Evolutionary conservation across 2,888 invertebrate species (phyloP), one percentile per base, ranked within the genome.

Genomic region (Endomychus coccineus): DNA sequence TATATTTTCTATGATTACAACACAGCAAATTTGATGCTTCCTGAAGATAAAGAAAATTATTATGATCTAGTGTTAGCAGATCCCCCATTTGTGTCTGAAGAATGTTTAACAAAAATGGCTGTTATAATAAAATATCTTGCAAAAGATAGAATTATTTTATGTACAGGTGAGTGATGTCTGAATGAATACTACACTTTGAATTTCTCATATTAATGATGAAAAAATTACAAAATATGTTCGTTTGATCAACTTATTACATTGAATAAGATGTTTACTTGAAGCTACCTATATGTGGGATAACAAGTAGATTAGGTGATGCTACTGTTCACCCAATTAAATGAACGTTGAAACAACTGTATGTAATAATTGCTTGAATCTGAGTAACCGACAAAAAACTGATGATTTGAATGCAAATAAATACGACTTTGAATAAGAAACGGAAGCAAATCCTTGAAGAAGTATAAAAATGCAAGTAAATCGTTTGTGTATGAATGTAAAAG

Each of bases 71-170:
- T 96, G 1, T 71, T 97, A 34, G 89, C 85, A 0, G 96, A 97
- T 68, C 96, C 97, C 1, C 97, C 97, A 0, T 96, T 95, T 66
- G 70, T 97, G 2, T 85, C 92, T 0, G 83, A 89, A 49, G 95
- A 95, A 61, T 96, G 96, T 64, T 71, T 95, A 29, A 73, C 77
- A 1, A 92, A 94, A 69, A 83, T 83, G 1, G 75, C 87, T 0
- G 67, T 77, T 39, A 89, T 90, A 0, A 76, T 94, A 1, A 79
- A 78, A 48, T 75, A 77, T 50, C 61, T 96, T 34, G 46, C 60
- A 11, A 85, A 81, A 58, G 72, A 75, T 6, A 83, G 83, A 59
- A 76, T 94, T 16, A 75, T 94, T 2, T 69, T 96, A 4, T 95
- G 94, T 56, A 94, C 95, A 29, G 94, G 90, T 75, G 64, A 46